These are phyloP conservation scores for Nephrotoma appendiculata DNA, from an alignment of 2,888 invertebrate species.

Conservation along the genomic window DNA sequence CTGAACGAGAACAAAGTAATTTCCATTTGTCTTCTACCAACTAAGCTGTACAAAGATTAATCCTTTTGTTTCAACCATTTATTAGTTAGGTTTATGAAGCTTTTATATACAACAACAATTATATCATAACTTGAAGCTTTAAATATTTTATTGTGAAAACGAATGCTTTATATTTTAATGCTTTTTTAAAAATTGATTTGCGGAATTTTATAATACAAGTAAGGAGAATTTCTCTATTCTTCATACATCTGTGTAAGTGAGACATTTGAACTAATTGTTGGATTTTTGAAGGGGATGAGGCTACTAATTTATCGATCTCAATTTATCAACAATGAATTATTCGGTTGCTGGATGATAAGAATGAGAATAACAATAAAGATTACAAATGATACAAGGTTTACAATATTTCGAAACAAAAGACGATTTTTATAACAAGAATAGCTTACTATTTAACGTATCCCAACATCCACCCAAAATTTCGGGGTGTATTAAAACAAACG, in stretches of 20 bases:
- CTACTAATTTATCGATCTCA: not conserved
- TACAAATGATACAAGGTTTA: not conserved
- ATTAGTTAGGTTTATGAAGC: not conserved
- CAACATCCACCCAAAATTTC: not conserved
- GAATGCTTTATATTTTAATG: not conserved
- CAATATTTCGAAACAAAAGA: not conserved
- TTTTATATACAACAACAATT: not conserved
- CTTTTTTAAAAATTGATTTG: not conserved
- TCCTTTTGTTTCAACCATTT: not conserved
- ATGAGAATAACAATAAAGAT: not conserved
- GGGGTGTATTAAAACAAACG: not conserved
- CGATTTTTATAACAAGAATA: not conserved
- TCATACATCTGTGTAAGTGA: not conserved
- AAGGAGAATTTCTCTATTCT: not conserved
- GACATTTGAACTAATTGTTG: not conserved
- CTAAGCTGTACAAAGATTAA: not conserved
- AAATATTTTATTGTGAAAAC: not conserved
- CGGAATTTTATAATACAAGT: not conserved
- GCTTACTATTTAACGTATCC: not conserved
- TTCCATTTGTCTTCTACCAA: not conserved
- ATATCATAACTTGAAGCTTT: not conserved
- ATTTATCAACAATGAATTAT: not conserved
- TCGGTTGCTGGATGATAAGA: not conserved
- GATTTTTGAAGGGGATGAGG: no score
- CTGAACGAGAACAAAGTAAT: not conserved